phyloP scores from a whole-genome alignment of 2,888 invertebrate species.

The Busseola fusca region DNA sequence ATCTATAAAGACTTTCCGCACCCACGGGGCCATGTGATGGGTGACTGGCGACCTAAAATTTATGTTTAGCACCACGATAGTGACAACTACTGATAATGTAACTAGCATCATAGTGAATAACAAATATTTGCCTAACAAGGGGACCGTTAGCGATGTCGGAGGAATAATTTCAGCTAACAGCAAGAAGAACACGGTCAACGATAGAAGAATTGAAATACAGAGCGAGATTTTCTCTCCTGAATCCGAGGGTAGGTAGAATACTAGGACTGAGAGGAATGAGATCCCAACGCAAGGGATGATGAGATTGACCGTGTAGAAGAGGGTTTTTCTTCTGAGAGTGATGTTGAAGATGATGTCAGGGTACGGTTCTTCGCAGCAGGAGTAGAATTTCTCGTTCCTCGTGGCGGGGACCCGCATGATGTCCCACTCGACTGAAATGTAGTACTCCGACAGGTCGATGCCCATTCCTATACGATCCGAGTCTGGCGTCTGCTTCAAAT shows the following conservation, averaged over 20 bases:
- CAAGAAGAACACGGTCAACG: constrained; percentile 97
- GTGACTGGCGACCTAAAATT: constrained; percentile 97
- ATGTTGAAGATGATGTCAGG: constrained; percentile 99
- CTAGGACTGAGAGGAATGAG: constrained; percentile 98
- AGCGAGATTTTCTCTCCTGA: constrained; percentile 99
- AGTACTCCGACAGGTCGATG: constrained; percentile 97
- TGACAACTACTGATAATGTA: constrained; percentile 97
- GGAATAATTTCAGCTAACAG: constrained; percentile 98
- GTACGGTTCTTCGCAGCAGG: constrained; percentile 98
- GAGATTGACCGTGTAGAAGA: constrained; percentile 99
- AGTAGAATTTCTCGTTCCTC: constrained; percentile 97
- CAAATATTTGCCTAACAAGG: constrained; percentile 96
- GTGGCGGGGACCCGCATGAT: constrained; percentile 97
- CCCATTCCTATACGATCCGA: constrained; percentile 96
- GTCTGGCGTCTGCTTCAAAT: constrained; percentile 95
- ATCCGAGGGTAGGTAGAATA: constrained; percentile 99
- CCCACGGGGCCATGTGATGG: constrained; percentile 97
- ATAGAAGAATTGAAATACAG: constrained; percentile 97
- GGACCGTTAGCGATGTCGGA: constrained; percentile 97
- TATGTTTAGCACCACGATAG: constrained; percentile 97
- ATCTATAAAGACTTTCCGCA: constrained; percentile 95
- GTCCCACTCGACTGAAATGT: constrained; percentile 99
- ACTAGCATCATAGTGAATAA: constrained; percentile 98
- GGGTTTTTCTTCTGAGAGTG: constrained; percentile 97
- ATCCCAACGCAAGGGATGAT: constrained; percentile 99